Base-by-base conservation (phyloP, 2,888 invertebrate species). In the Drosophila tripunctata region DNA sequence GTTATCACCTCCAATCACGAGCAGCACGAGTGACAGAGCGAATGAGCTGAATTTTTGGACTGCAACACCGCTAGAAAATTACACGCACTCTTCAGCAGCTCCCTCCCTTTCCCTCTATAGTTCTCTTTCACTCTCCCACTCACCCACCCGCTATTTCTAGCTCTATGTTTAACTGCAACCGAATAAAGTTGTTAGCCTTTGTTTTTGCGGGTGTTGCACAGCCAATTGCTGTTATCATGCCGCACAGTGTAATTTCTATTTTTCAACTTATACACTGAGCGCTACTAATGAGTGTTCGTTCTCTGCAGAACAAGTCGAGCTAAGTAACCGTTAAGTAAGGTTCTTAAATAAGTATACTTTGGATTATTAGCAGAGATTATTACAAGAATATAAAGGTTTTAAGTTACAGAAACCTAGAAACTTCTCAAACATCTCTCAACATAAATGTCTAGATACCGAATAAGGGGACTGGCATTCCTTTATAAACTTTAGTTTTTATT, bases 1-100 rank as follows among this genome's bases (percentile, higher is more conserved):
- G 83, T 88, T 84, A 88, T 88, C 83, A 86, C 87, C 87, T 80
- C 70, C 61, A 43, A 31, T 41, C 60, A 22, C 56, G 19, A 64
- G 35, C 50, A 24, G 40, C 54, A 41, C 50, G 31, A 54, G 66
- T 75, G 72, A 75, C 72, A 72, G 65, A 45, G 45, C 52, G 19
- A 63, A 71, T 69, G 64, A 54, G 64, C 50, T 58, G 48, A 27
- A 50, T 50, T 50, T 62, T 57, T 70, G 70, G 72, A 5, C 40
- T 47, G n/a, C 72, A 47, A 57, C 72, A 57, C 72, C 76, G 61
- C 72, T 61, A 51, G 40, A 61, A 72, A 52, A 30, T 75, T 66
- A 76, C 67, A 73, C 72, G 76, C 72, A 75, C 61, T 60, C 47
- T 52, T 30, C 7, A 15, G 8, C 7, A 22, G 40, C n/a, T n/a